Percentiles rank a stretch among this genome's conserved stretches.
phyloP scores from a whole-genome alignment of 2,113 vertebrate genomes.

The Morphnarchus princeps region DNA sequence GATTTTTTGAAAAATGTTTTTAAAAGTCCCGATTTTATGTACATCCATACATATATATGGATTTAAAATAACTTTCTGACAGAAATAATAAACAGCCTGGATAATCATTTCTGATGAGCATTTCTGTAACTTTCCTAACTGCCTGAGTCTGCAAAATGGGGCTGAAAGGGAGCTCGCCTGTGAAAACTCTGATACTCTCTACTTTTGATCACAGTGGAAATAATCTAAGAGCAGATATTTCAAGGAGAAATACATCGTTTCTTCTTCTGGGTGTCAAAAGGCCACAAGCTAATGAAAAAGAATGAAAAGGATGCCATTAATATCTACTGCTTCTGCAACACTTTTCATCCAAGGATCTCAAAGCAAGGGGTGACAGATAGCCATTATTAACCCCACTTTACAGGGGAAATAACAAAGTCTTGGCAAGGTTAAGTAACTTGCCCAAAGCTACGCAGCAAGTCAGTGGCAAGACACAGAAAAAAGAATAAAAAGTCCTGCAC shows the following conservation, averaged over 20 bases:
- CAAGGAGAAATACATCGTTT: conserved; percentile 30
- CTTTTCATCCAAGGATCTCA: conserved; percentile 28
- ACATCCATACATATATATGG: background rate
- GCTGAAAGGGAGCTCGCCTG: background rate
- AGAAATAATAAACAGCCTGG: background rate
- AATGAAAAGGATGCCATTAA: conserved; percentile 12
- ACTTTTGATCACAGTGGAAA: conserved; percentile 41
- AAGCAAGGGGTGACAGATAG: background rate
- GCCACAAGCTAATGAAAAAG: conserved; percentile 43
- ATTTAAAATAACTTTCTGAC: background rate
- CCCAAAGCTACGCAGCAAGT: background rate
- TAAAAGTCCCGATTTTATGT: background rate
- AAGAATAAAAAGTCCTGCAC: background rate
- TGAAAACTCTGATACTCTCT: background rate
- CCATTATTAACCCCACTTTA: conserved; percentile 50
- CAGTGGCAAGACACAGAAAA: background rate
- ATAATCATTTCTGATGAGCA: background rate
- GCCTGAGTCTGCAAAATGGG: background rate
- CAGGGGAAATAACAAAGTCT: conserved; percentile 9
- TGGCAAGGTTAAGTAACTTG: conserved; percentile 41
- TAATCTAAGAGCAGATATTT: conserved; percentile 11
- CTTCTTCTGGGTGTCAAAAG: conserved; percentile 42
- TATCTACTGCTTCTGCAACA: background rate
- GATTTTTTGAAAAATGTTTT: background rate
- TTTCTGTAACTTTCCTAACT: conserved; percentile 12